These are phyloP conservation scores for Gobiocypris rarus DNA, from an alignment of 2,113 vertebrate genomes.

Conservation along the genomic window DNA sequence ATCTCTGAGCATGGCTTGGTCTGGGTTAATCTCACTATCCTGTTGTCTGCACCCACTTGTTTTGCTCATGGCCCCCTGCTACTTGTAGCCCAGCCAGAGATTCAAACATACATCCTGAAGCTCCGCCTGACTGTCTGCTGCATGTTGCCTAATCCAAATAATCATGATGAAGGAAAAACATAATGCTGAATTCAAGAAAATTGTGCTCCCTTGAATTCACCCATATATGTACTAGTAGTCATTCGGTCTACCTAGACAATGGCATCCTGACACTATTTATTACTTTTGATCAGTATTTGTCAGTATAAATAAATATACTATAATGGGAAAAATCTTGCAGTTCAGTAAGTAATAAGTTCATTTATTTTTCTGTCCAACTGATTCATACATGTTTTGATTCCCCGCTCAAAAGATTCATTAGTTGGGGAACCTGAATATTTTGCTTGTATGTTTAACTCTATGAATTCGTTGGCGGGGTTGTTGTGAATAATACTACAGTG, in stretches of 20 bases:
- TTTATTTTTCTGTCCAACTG: neutral
- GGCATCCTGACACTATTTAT: too few relatives aligned
- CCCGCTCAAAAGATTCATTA: neutral
- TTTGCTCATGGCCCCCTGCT: constrained; percentile 14
- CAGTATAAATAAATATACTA: too few relatives aligned
- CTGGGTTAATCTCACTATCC: constrained; percentile 37
- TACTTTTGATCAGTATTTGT: too few relatives aligned
- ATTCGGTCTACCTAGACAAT: too few relatives aligned
- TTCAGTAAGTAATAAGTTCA: neutral
- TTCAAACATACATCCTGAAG: constrained; percentile 3
- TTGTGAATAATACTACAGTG: too few relatives aligned
- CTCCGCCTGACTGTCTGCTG: neutral
- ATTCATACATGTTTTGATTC: neutral
- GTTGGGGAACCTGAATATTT: neutral
- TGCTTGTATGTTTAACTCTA: neutral
- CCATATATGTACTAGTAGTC: too few relatives aligned
- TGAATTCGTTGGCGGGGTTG: neutral
- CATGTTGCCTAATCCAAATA: neutral
- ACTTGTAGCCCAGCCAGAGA: constrained; percentile 21
- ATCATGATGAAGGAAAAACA: neutral
- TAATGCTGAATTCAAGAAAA: neutral
- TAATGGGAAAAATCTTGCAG: neutral
- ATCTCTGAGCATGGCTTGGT: constrained; percentile 7
- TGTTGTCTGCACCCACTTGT: constrained; percentile 12
- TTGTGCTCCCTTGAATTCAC: neutral